Evolutionary conservation across 2,113 vertebrate genomes (phyloP).

Genomic region (Emberiza fucata): DNA sequence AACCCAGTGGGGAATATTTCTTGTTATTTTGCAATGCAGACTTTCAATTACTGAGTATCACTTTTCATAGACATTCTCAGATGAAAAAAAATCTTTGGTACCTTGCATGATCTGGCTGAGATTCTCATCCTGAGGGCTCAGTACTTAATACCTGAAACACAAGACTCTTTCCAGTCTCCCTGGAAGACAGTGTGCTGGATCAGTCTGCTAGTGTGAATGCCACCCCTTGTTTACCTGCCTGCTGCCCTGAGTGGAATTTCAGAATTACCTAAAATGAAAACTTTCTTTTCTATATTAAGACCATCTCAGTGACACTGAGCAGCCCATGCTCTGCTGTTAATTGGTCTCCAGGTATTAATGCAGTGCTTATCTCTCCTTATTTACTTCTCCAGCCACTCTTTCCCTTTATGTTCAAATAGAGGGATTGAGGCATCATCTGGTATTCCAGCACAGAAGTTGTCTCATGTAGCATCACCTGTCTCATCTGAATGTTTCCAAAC

Average conservation of each 20-base stretch:
- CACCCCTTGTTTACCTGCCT: not conserved
- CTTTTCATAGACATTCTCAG: not conserved
- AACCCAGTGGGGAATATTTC: not conserved
- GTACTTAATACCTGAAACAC: not conserved
- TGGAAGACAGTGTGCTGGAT: not conserved
- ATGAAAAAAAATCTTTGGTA: not conserved
- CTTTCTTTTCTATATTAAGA: not conserved
- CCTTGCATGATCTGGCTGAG: not conserved
- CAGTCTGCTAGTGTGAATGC: not conserved
- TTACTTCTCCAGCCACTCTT: not conserved
- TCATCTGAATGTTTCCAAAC: not conserved
- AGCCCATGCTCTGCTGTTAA: not conserved
- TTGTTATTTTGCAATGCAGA: not conserved
- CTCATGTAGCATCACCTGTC: not conserved
- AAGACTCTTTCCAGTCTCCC: not conserved
- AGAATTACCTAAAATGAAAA: not conserved
- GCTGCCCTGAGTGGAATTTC: not conserved
- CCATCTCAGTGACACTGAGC: not conserved
- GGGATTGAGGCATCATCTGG: not conserved
- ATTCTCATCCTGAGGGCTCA: fast-evolving
- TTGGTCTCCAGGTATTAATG: not conserved
- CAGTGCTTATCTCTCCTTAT: not conserved
- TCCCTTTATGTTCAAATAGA: not conserved
- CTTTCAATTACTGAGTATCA: not conserved
- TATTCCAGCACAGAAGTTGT: not conserved